These are phyloP conservation scores for Hyles lineata DNA, from an alignment of 2,888 invertebrate species.

Conservation along the genomic window DNA sequence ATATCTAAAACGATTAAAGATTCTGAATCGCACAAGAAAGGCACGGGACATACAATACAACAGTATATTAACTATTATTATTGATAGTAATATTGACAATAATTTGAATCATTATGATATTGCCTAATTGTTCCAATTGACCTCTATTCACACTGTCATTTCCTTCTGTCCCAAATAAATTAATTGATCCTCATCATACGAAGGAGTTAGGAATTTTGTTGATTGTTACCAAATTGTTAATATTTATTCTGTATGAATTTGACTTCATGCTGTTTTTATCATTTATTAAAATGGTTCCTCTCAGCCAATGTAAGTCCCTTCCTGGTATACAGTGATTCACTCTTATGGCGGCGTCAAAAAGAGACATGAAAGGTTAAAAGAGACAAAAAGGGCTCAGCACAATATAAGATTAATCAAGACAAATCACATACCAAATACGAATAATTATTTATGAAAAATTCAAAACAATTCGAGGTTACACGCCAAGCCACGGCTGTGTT, in stretches of 20 bases:
- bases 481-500: not conserved
- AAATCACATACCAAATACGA: not conserved
- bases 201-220: not conserved
- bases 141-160: not conserved
- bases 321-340: too few species aligned
- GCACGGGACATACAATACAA: too few species aligned
- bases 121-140: not conserved
- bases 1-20: too few species aligned
- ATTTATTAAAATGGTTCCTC: not conserved
- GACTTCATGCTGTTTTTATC: not conserved
- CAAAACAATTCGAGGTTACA: not conserved
- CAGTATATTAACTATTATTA: too few species aligned
- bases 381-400: too few species aligned
- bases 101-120: not conserved
- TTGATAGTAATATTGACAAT: not conserved
- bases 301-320: too few species aligned
- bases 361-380: too few species aligned
- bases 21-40: too few species aligned
- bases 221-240: not conserved
- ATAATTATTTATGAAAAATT: not conserved
- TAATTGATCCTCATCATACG: slow-evolving; percentile 1
- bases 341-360: too few species aligned
- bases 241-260: not conserved
- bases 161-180: slow-evolving; percentile 6
- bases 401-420: too few species aligned